Evolutionary conservation across 2,113 vertebrate species (phyloP), one percentile per base, ranked within the genome.

Genomic region (Centropus unirufus): DNA sequence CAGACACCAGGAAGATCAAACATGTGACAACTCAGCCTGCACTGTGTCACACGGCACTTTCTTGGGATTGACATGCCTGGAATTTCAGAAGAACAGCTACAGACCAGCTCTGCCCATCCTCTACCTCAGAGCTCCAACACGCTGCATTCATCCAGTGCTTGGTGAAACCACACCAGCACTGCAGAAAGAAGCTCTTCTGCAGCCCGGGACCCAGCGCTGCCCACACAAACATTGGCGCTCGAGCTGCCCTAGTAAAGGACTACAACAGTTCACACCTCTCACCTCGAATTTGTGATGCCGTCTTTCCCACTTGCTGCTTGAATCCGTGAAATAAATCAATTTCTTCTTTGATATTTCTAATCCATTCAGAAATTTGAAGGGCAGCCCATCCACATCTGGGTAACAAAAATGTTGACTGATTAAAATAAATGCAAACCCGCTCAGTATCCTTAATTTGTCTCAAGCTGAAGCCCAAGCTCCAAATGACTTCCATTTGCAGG

Each of bases 281-380:
- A 98, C 97, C 97, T 98, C 97, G 14, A 97, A 97, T 79, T 94
- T 97, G 77, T 98, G 98, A 61, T 98, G 97, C 76, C 68, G 54
- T 55, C 98, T 97, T 39, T 98, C 97, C 97, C 98, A 98, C 51
- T 97, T 97, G 49, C 97, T 98, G 77, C 98, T 98, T 4, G 98
- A 98, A 96, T 98, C 98, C 0, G 96, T 98, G 92, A 98, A 98
- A 87, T 97, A 98, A 68, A 98, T 89, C 8, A 94, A 88, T 4
- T 97, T 98, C 14, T 97, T 96, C 36, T 90, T 87, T 40, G 97
- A 98, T 79, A 98, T 96, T 90, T 98, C 98, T 61, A 98, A 92
- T 16, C 98, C 97, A 21, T 98, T 98, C 12, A 98, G 92, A 64
- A 98, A 98, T 57, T 95, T 95, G 27, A 98, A 98, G 52, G 97